Base-by-base conservation (phyloP, 64 coral and sea anemone species). In the Porites australiensis region DNA sequence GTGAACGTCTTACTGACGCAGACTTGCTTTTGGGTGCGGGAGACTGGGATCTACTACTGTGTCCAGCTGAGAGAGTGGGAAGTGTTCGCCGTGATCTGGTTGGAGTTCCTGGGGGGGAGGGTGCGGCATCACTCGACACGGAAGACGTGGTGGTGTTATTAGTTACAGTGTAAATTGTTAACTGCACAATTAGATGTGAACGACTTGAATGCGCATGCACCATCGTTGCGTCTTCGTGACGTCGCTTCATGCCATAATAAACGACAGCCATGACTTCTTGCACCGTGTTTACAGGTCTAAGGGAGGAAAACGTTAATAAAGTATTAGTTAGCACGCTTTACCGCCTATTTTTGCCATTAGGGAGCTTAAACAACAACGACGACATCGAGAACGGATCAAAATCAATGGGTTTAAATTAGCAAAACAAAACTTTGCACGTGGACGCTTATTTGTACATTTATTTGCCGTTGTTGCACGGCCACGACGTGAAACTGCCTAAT, bases 191-290 rank as follows among this genome's bases (percentile, higher is more conserved):
- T 51, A 99, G 94, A 77, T 99, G 98, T 4, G 98, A 99, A 27
- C 98, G 94, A 27, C 98, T 99, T 10, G 98, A 99, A 65, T 99
- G 98, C 8, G 98, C 95, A 81, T 99, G 98, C n/a, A 99, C 94
- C 90, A 94, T 99, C 18, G 98, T 99, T 4, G 98, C 98, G 59
- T 99, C 98, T 54, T 99, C 98, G 37, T 99, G 98, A 13, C 98
- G 88, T 79, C 94, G 83, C 19, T 89, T 79, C 88, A 99, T 99
- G 10, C 98, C 98, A n/a, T 96, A 94, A 77, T 96, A 93, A 4
- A 99, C 98, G 13, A 96, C 58, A 13, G 86, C 90, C 98, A 99
- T 99, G 4, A 99, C 94, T 44, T 99, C 98, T 83, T 94, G 88
- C 15, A 99, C 94, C 43, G 87, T 99, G 46, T 77, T 92, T 15